These are phyloP conservation scores for Alcedo atthis DNA, from an alignment of 2,797 vertebrate genomes.

Conservation along the genomic window DNA sequence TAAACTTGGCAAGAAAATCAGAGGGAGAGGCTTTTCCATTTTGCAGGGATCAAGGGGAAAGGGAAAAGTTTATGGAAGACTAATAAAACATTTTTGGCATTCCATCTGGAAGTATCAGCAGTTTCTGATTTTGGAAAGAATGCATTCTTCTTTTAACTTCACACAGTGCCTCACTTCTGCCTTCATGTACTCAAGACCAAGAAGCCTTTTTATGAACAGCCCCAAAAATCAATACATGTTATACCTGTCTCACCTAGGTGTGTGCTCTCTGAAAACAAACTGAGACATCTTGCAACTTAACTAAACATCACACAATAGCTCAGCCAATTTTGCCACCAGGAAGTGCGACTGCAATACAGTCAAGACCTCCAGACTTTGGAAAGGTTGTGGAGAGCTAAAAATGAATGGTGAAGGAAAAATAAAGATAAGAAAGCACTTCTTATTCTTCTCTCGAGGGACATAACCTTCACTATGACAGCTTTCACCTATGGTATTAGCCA, in stretches of 20 bases:
- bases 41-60: constrained; percentile 17
- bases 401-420: not conserved
- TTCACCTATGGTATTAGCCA: not conserved
- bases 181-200: constrained; percentile 32
- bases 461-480: not conserved
- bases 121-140: constrained; percentile 29
- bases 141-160: constrained; percentile 31
- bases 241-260: not conserved
- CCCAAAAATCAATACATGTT: not conserved
- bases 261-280: constrained; percentile 20
- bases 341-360: not conserved
- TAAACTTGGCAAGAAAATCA: constrained; percentile 54
- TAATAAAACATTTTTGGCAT: constrained; percentile 3
- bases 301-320: not conserved
- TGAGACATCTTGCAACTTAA: not conserved
- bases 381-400: not conserved
- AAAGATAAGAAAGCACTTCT: constrained; percentile 23
- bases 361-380: not conserved
- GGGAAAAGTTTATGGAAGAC: constrained; percentile 11
- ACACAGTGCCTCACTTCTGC: constrained; percentile 41
- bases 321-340: not conserved
- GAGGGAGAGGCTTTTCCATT: not conserved
- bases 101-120: not conserved
- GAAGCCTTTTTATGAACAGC: not conserved
- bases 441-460: not conserved